A percentile compares a stretch with the other conserved stretches of the same genome.
Evolutionary conservation across 2,797 vertebrate species (phyloP).

Genomic region (Heteromormyrus szaboi): DNA sequence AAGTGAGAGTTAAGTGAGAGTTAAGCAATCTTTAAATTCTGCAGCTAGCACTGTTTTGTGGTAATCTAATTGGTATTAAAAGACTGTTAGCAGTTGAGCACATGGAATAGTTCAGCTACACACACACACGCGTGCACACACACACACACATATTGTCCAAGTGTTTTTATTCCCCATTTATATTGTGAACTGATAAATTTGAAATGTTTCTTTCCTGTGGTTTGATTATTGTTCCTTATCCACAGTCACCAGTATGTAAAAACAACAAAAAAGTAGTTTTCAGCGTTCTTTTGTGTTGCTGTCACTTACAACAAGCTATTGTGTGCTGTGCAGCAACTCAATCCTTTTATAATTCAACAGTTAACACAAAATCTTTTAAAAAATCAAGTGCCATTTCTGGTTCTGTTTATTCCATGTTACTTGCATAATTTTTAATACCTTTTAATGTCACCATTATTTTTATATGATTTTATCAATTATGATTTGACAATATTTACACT

Average conservation of each 20-base stretch:
- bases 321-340: not conserved
- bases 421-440: not conserved
- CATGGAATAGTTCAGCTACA: not conserved
- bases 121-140: too few relatives aligned
- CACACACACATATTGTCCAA: not conserved
- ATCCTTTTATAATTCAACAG: not conserved
- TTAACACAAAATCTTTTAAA: not conserved
- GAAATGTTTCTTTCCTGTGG: conserved; percentile 16
- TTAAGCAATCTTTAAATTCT: not conserved
- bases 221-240: too few relatives aligned
- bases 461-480: not conserved
- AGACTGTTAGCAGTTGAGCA: not conserved
- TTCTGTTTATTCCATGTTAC: not conserved
- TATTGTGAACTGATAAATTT: conserved; percentile 36
- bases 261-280: not conserved
- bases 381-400: not conserved
- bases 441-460: not conserved
- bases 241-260: not conserved
- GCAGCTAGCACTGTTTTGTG: not conserved
- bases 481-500: not conserved
- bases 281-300: not conserved
- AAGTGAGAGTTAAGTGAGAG: not conserved
- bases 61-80: not conserved
- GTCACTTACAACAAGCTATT: not conserved
- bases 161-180: conserved; percentile 44